These are phyloP conservation scores for Ormyrus labotus DNA, from an alignment of 2,888 invertebrate species.

Conservation along the genomic window DNA sequence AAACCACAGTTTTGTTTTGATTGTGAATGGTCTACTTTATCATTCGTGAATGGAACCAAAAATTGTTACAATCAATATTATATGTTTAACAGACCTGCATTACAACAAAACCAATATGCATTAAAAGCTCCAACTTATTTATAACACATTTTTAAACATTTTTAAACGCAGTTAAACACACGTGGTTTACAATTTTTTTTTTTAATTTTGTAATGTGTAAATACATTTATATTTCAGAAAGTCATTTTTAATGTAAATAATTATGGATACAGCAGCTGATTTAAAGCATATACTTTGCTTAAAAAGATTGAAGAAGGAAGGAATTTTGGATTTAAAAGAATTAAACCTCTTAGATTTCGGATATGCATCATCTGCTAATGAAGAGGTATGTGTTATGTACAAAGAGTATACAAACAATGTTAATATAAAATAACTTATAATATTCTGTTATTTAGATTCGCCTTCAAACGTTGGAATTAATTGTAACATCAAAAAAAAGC, in stretches of 20 bases:
- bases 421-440: constrained; percentile 19
- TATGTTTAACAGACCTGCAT: no score
- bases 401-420: constrained; percentile 40
- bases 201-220: background rate
- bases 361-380: constrained; percentile 77
- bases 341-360: constrained; percentile 77
- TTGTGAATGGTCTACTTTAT: no score
- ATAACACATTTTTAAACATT: no score
- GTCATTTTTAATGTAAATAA: background rate
- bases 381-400: constrained; percentile 77
- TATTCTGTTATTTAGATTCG: constrained; percentile 78
- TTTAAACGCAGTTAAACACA: no score
- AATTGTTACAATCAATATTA: no score
- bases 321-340: constrained; percentile 63
- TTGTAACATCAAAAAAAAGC: constrained; percentile 85
- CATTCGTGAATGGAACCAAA: no score
- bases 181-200: background rate
- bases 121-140: no score
- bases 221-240: no score
- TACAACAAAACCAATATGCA: no score
- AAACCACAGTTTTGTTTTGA: no score
- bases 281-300: constrained; percentile 38
- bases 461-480: constrained; percentile 81
- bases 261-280: constrained; percentile 13
- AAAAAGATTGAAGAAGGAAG: constrained; percentile 61